phyloP scores from a whole-genome alignment of 2,113 vertebrate genomes.

The Hylia prasina region DNA sequence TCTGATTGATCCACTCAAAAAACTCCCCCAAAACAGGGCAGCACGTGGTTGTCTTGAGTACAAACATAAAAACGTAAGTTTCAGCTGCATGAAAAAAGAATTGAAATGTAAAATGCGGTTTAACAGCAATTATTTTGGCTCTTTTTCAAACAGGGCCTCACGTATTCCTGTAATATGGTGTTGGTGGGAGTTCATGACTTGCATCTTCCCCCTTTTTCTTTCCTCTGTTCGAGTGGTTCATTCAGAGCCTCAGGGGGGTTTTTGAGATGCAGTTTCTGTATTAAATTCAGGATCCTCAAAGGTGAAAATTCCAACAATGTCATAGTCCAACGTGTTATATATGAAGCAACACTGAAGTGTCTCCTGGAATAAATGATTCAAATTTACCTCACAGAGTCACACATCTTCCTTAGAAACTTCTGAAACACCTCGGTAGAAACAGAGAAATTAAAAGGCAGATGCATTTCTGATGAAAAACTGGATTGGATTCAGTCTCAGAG shows the following conservation, averaged over 20 bases:
- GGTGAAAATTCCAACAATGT: background rate
- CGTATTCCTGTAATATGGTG: background rate
- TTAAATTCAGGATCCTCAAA: background rate
- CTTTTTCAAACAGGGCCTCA: background rate
- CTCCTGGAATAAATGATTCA: background rate
- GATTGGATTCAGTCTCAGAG: background rate
- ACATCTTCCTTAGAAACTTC: background rate
- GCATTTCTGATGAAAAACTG: background rate
- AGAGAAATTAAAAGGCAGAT: background rate
- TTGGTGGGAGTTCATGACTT: background rate
- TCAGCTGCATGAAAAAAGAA: background rate
- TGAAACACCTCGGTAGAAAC: background rate
- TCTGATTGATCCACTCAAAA: background rate
- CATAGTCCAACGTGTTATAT: rapidly evolving
- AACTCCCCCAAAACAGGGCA: background rate
- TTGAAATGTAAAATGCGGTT: background rate
- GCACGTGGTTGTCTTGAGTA: background rate
- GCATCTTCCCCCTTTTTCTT: background rate
- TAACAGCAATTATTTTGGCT: background rate
- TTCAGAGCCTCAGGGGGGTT: background rate
- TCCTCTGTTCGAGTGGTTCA: background rate
- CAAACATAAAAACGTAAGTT: background rate
- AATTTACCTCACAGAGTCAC: background rate
- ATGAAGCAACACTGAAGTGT: background rate
- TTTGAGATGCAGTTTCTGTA: background rate